These are phyloP conservation scores for Falco columbarius DNA, from an alignment of 2,797 vertebrate genomes.

Conservation along the genomic window DNA sequence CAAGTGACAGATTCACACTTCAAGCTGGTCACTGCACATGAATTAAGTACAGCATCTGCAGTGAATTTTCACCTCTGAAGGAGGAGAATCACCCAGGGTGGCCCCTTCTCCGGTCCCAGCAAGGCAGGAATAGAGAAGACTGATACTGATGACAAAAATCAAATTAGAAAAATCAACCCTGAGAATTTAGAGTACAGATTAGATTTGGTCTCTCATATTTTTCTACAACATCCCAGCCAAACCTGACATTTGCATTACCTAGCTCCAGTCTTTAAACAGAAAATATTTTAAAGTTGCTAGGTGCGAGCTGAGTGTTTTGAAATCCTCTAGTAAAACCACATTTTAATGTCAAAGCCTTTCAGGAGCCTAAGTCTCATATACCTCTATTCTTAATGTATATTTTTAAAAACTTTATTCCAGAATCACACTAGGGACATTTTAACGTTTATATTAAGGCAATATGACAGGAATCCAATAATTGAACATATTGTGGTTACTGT, in stretches of 20 bases:
- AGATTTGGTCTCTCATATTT: background rate
- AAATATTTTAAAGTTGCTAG: background rate
- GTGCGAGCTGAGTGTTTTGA: background rate
- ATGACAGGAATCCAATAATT: background rate
- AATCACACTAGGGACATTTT: background rate
- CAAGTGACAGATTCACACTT: background rate
- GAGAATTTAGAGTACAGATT: background rate
- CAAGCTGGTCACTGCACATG: background rate
- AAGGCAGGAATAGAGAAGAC: background rate
- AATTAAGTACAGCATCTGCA: background rate
- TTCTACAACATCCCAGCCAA: background rate
- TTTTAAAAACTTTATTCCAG: background rate
- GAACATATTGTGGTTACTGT: background rate
- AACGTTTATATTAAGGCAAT: background rate
- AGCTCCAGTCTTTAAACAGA: background rate
- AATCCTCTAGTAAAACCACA: background rate
- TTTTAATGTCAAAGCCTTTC: background rate
- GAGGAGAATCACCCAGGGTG: background rate
- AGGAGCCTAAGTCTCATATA: background rate
- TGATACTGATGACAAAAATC: background rate
- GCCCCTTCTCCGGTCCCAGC: background rate
- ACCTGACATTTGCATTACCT: background rate
- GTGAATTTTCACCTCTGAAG: conserved; percentile 29
- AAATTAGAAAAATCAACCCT: background rate
- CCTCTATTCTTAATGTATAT: background rate